Percentiles rank a stretch among this genome's conserved stretches.
phyloP scores from a whole-genome alignment of 2,888 invertebrate genomes.

The Mythimna pallens region DNA sequence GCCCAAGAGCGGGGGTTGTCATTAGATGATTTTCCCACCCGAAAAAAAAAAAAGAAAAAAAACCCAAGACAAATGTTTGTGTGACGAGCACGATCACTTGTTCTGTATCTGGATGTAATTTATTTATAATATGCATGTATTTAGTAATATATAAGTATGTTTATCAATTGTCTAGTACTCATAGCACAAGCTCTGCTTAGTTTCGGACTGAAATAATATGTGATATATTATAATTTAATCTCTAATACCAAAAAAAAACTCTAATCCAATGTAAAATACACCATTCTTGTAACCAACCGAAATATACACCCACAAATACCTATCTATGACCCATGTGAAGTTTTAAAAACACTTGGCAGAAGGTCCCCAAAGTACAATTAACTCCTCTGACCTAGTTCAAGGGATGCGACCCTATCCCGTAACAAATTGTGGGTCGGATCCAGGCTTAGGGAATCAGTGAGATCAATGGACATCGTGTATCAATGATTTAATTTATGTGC shows the following conservation, averaged over 20 bases:
- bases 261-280: not conserved
- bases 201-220: too few species aligned
- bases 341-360: conserved; percentile 44
- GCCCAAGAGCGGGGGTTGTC: too few species aligned
- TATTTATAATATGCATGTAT: too few species aligned
- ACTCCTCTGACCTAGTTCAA: conserved; percentile 57
- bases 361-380: conserved; percentile 57
- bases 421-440: conserved; percentile 56
- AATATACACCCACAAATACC: not conserved
- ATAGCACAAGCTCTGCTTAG: too few species aligned
- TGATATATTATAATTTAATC: too few species aligned
- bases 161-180: too few species aligned
- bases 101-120: too few species aligned
- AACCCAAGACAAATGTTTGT: too few species aligned
- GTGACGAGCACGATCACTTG: too few species aligned
- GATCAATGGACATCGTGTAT: conserved; percentile 60
- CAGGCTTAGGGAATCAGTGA: conserved; percentile 56
- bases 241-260: not conserved
- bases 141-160: too few species aligned
- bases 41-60: too few species aligned
- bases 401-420: conserved; percentile 38
- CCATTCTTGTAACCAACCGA: not conserved
- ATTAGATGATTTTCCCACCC: too few species aligned
- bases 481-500: conserved; percentile 42
- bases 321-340: conserved; percentile 5